These are phyloP conservation scores for Nannoperca australis DNA, from an alignment of 2,797 vertebrate genomes.

Conservation along the genomic window DNA sequence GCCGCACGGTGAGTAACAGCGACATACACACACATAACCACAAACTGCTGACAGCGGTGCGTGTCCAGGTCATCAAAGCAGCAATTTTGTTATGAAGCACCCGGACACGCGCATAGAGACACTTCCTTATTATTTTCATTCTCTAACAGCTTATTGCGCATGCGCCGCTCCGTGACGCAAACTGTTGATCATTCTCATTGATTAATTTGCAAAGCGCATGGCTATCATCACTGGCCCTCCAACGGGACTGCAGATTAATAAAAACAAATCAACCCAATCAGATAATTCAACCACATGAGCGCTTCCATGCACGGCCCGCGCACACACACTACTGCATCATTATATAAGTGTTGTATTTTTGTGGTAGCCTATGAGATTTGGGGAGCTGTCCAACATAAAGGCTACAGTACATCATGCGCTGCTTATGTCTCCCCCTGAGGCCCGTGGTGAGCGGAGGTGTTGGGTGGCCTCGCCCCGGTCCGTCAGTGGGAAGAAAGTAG, in stretches of 20 bases:
- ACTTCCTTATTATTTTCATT: not conserved
- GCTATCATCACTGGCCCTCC: no score
- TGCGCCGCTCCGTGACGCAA: conserved; percentile 14
- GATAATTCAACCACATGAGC: no score
- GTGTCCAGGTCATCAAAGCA: not conserved
- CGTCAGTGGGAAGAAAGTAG: not conserved
- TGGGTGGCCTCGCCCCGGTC: not conserved
- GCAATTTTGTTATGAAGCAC: not conserved
- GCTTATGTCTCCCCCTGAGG: not conserved
- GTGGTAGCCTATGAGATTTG: not conserved
- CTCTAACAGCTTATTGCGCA: not conserved
- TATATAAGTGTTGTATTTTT: not conserved
- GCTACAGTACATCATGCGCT: not conserved
- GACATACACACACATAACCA: conserved; percentile 13
- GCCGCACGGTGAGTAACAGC: conserved; percentile 71
- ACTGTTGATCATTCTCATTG: conserved; percentile 10
- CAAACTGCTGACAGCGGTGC: not conserved
- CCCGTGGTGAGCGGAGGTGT: not conserved
- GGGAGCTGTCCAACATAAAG: not conserved
- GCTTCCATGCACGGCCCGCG: accelerated
- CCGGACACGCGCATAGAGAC: no score
- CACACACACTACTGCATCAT: not conserved
- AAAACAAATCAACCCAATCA: not conserved
- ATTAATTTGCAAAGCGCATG: conserved; percentile 15
- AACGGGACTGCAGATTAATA: not conserved